These are phyloP conservation scores for Heliopora coerulea DNA, from an alignment of 92 coral and sea anemone species.

Conservation along the genomic window DNA sequence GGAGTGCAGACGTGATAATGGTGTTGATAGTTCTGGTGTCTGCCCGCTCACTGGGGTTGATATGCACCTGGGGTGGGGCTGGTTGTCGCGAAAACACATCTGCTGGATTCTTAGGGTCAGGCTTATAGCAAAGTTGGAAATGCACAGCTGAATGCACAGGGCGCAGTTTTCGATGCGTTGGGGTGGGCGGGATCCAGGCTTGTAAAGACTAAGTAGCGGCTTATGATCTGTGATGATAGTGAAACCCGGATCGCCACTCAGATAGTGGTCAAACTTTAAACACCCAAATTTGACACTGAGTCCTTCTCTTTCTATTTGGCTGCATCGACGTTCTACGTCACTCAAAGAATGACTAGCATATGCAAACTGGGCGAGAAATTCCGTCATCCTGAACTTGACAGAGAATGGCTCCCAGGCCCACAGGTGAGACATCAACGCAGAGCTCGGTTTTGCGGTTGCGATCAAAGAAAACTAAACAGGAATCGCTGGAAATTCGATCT, in stretches of 20 bases:
- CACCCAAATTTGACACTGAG: slow-evolving; percentile 16
- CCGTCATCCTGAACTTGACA: slow-evolving; percentile 11
- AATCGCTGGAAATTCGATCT: no score
- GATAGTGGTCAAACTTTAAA: slow-evolving; percentile 1
- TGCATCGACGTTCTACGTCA: not conserved
- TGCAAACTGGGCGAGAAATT: not conserved
- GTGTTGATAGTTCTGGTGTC: no score
- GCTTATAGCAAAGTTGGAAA: not conserved
- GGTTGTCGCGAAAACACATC: not conserved
- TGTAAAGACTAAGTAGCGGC: slow-evolving; percentile 11
- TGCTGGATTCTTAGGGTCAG: not conserved
- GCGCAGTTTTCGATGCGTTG: not conserved
- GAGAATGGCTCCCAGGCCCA: slow-evolving; percentile 3
- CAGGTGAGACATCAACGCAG: not conserved
- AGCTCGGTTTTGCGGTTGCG: no score
- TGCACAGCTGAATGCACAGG: not conserved
- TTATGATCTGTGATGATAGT: slow-evolving; percentile 17
- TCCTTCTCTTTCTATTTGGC: not conserved
- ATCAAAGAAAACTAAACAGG: no score
- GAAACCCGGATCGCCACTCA: not conserved
- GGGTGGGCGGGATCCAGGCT: slow-evolving; percentile 3
- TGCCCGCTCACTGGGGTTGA: no score
- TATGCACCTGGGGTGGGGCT: no score
- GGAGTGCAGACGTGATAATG: no score
- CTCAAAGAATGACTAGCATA: slow-evolving; percentile 1